Conservation (phyloP, 2,113 vertebrate genomes). For the Chamaea fasciata region DNA sequence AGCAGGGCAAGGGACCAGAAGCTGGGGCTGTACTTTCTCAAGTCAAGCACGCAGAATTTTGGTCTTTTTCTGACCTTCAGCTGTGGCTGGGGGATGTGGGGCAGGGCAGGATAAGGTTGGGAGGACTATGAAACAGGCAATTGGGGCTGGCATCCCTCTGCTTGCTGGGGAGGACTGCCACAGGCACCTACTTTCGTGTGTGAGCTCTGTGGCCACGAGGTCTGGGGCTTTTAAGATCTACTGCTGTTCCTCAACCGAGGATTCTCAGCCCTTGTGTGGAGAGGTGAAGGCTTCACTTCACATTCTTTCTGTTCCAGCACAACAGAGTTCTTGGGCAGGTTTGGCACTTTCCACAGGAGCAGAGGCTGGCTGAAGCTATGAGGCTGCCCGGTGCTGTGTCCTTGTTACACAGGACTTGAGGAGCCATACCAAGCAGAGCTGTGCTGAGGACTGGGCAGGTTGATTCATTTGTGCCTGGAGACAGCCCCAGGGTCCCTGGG, state of each 20-base stretch:
- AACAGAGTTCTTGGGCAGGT: neutral
- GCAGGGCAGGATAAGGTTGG: neutral
- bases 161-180: neutral
- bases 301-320: neutral
- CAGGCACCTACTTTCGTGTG: fast-evolving
- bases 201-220: neutral
- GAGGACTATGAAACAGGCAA: fast-evolving
- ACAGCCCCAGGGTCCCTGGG: neutral
- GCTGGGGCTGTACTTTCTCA: neutral
- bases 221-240: neutral
- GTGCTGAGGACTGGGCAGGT: neutral
- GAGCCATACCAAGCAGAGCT: neutral
- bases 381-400: neutral
- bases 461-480: neutral
- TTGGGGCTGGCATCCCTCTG: neutral
- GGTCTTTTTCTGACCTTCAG: neutral
- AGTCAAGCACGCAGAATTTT: fast-evolving
- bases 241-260: neutral
- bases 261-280: neutral
- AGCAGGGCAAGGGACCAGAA: neutral
- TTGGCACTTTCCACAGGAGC: neutral
- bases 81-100: neutral
- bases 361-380: neutral
- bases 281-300: neutral
- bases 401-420: neutral